Conservation (phyloP, 2,888 invertebrate species). For the Carcina quercana region DNA sequence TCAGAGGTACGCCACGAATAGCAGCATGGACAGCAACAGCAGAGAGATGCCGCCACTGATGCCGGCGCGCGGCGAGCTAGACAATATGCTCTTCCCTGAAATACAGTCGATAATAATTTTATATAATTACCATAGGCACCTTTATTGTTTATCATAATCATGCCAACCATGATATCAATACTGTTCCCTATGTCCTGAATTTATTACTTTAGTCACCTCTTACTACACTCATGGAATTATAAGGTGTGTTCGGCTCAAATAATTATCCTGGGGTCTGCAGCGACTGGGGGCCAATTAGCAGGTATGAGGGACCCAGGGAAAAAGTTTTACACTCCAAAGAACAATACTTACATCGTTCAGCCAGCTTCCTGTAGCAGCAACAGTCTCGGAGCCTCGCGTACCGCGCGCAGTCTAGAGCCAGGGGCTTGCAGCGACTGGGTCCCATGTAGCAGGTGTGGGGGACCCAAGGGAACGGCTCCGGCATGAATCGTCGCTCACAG, state of each 20-base stretch:
- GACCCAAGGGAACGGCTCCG: constrained; percentile 79
- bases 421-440: constrained; percentile 73
- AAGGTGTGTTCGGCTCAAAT: neutral
- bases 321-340: too few species aligned
- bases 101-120: too few species aligned
- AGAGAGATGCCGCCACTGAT: constrained; percentile 10
- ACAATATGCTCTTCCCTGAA: constrained; percentile 58
- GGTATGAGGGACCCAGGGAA: constrained; percentile 80
- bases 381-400: constrained; percentile 77
- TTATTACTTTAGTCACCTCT: too few species aligned
- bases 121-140: too few species aligned
- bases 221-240: too few species aligned
- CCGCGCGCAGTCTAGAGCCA: constrained; percentile 76
- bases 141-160: too few species aligned
- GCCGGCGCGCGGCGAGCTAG: constrained; percentile 16
- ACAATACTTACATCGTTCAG: constrained; percentile 75
- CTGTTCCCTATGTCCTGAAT: too few species aligned
- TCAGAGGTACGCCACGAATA: constrained; percentile 12
- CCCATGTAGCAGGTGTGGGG: constrained; percentile 81
- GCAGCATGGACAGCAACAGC: constrained; percentile 9
- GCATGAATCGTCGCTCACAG: constrained; percentile 73
- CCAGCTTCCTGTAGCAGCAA: constrained; percentile 77
- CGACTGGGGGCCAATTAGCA: constrained; percentile 77
- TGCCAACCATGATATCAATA: too few species aligned
- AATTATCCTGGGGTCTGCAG: constrained; percentile 75